These are phyloP conservation scores for Mythimna albipuncta DNA, from an alignment of 2,888 invertebrate species.

Conservation along the genomic window DNA sequence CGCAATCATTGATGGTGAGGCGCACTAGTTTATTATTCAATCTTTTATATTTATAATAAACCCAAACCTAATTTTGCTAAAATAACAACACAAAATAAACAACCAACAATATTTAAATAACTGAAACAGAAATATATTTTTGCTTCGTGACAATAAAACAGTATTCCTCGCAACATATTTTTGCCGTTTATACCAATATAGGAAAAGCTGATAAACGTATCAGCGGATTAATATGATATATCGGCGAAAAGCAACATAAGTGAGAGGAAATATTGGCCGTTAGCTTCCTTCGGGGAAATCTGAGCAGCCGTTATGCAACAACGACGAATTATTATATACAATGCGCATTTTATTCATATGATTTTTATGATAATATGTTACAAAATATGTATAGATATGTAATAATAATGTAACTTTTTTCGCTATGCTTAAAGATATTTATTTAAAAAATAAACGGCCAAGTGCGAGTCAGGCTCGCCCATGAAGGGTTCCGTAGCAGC, in stretches of 20 bases:
- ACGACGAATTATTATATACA: slow-evolving; percentile 51
- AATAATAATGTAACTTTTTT: neutral
- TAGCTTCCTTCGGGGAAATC: slow-evolving; percentile 64
- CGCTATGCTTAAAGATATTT: neutral
- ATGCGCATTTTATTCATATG: slow-evolving; percentile 28
- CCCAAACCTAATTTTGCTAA: too few species aligned
- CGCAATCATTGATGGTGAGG: too few species aligned
- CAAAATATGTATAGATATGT: neutral
- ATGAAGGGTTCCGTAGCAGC: too few species aligned
- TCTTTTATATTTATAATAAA: too few species aligned
- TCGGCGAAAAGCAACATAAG: slow-evolving; percentile 71
- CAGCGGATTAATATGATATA: slow-evolving; percentile 78
- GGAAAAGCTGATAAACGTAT: slow-evolving; percentile 71
- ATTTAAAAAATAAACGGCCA: too few species aligned
- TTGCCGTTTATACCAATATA: slow-evolving; percentile 60
- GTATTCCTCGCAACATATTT: slow-evolving; percentile 53
- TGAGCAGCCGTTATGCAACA: slow-evolving; percentile 59
- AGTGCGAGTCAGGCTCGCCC: too few species aligned
- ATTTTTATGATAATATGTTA: slow-evolving; percentile 22
- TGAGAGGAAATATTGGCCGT: slow-evolving; percentile 69
- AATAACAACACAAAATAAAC: too few species aligned
- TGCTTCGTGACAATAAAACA: slow-evolving; percentile 37
- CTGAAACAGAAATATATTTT: slow-evolving; percentile 11
- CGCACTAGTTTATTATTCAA: too few species aligned
- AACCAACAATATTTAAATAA: slow-evolving; percentile 9